phyloP scores from a whole-genome alignment of 2,888 invertebrate genomes.

The Salticus scenicus region DNA sequence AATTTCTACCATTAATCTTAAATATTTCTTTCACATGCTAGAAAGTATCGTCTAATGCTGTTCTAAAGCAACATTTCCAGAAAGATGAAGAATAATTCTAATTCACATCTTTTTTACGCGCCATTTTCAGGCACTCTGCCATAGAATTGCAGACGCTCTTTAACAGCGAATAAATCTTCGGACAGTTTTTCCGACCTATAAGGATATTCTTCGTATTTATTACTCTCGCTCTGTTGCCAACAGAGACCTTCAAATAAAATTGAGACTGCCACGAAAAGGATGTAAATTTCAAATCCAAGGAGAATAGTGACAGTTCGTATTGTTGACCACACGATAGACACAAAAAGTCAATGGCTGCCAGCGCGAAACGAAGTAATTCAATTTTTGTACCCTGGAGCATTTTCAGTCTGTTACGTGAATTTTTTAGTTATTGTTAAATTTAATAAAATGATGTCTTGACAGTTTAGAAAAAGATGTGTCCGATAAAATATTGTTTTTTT shows the following conservation, averaged over 20 bases:
- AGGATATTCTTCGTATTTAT: conserved; percentile 34
- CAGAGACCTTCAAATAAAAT: conserved; percentile 17
- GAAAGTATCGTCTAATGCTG: no score
- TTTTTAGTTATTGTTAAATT: background rate
- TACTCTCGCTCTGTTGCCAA: conserved; percentile 21
- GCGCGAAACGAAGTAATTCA: background rate
- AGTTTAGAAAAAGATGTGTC: no score
- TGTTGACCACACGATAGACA: conserved; percentile 18
- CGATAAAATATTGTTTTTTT: no score
- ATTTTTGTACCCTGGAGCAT: background rate
- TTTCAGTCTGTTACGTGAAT: background rate
- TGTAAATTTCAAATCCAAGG: conserved; percentile 52
- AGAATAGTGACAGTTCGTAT: conserved; percentile 46
- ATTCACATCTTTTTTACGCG: background rate
- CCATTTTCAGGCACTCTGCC: conserved; percentile 14
- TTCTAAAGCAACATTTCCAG: no score
- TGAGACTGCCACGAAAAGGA: conserved; percentile 8
- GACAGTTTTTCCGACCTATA: background rate
- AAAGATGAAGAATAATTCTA: no score
- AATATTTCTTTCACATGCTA: background rate
- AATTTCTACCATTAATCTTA: background rate
- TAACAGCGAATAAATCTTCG: conserved; percentile 35
- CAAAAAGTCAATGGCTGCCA: conserved; percentile 10
- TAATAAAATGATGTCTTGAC: no score
- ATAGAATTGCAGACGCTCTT: background rate